These are phyloP conservation scores for Melolontha melolontha DNA, from an alignment of 2,888 invertebrate species.

Conservation along the genomic window DNA sequence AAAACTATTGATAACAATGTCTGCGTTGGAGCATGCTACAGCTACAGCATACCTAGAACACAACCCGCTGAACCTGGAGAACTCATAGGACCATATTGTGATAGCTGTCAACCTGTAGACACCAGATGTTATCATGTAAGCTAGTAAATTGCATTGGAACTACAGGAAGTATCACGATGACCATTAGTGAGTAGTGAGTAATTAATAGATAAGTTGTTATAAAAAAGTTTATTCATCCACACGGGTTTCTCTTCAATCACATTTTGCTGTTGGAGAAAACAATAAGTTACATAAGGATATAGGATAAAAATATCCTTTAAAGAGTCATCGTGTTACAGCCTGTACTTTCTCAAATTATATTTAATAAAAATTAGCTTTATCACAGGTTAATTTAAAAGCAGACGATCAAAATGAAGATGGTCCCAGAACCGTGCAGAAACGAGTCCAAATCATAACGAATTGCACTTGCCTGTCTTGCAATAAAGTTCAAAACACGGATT, in stretches of 20 bases:
- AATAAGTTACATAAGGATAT: too few species aligned
- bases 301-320: too few species aligned
- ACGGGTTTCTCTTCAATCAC: too few species aligned
- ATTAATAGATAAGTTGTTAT: too few species aligned
- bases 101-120: constrained; percentile 76
- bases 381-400: constrained; percentile 70
- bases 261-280: too few species aligned
- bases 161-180: neutral
- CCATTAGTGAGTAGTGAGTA: neutral
- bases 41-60: constrained; percentile 77
- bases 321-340: neutral
- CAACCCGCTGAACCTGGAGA: constrained; percentile 77
- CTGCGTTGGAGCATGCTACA: constrained; percentile 79
- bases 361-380: constrained; percentile 6
- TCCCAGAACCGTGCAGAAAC: constrained; percentile 69
- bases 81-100: constrained; percentile 74
- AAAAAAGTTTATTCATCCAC: too few species aligned
- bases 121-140: constrained; percentile 75
- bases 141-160: constrained; percentile 17
- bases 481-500: constrained; percentile 65
- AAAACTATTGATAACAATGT: constrained; percentile 78
- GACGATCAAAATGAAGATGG: constrained; percentile 69
- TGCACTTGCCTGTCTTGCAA: constrained; percentile 75
- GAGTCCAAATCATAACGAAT: constrained; percentile 75
- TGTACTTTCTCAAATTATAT: neutral